Evolutionary conservation across 2,113 vertebrate species (phyloP).

Genomic region (Pimephales promelas): DNA sequence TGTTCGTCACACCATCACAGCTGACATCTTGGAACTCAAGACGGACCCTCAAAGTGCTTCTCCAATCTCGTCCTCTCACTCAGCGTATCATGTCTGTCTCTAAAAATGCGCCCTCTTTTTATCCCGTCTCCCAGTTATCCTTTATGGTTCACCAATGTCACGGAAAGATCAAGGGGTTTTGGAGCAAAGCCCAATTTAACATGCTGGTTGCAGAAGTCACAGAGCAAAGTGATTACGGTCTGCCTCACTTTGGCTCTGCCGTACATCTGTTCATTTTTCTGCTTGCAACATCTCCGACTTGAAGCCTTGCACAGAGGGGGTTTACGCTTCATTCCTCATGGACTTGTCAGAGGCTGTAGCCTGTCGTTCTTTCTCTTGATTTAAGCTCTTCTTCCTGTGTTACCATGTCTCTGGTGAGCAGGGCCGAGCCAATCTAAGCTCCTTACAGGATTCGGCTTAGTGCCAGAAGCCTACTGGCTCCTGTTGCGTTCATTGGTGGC

Average conservation of each 20-base stretch:
- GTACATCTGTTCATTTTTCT: not conserved
- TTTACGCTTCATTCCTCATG: conserved; percentile 23
- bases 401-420: conserved; percentile 46
- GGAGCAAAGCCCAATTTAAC: conserved; percentile 47
- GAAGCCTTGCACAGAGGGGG: not conserved
- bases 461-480: conserved; percentile 45
- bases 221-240: conserved; percentile 28
- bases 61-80: not conserved
- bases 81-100: conserved; percentile 23
- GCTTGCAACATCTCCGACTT: not conserved
- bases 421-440: conserved; percentile 66
- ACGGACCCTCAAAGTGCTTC: not conserved
- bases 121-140: not conserved
- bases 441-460: conserved; percentile 63
- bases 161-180: conserved; percentile 50
- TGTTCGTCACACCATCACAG: conserved; percentile 35
- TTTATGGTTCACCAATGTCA: conserved; percentile 26
- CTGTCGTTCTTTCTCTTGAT: not conserved
- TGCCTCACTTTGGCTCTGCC: not conserved
- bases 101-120: conserved; percentile 24
- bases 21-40: conserved; percentile 6
- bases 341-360: not conserved
- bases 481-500: not conserved
- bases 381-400: not conserved
- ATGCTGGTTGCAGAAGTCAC: conserved; percentile 32